Percentiles rank a stretch among this genome's conserved stretches.
phyloP scores from a whole-genome alignment of 1,140 invertebrate genomes.

The Bacillus rossius region DNA sequence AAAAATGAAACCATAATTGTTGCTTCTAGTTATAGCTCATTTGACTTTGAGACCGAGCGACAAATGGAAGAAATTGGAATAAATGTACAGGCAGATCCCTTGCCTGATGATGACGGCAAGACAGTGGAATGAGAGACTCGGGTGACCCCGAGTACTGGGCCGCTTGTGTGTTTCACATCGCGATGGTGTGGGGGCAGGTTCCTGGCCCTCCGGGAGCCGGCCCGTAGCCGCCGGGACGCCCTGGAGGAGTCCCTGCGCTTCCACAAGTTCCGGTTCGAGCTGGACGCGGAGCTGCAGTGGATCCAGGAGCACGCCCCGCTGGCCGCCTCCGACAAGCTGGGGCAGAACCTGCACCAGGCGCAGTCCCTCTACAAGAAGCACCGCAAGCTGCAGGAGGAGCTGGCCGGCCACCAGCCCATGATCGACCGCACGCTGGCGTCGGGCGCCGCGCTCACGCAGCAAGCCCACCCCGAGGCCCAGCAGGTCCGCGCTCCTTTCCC shows the following conservation, averaged over 20 bases:
- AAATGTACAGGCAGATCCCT: too few relatives aligned
- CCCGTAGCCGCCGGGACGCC: conserved; percentile 59
- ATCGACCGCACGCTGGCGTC: conserved; percentile 74
- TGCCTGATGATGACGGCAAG: too few relatives aligned
- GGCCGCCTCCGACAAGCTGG: conserved; percentile 67
- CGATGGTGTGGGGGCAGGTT: too few relatives aligned
- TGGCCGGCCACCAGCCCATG: conserved; percentile 71
- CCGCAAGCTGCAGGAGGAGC: conserved; percentile 83
- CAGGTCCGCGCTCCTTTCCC: conserved; percentile 46
- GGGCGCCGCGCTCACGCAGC: conserved; percentile 61
- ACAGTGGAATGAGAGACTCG: too few relatives aligned
- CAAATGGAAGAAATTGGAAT: too few relatives aligned
- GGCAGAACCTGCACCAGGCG: conserved; percentile 84
- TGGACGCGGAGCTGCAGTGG: conserved; percentile 93
- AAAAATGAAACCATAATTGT: too few relatives aligned
- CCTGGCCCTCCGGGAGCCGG: conserved; percentile 55
- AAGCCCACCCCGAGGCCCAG: conserved; percentile 68
- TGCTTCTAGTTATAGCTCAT: too few relatives aligned
- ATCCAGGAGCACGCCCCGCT: conserved; percentile 83
- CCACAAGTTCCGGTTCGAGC: conserved; percentile 92
- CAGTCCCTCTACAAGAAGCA: conserved; percentile 92
- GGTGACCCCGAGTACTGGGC: too few relatives aligned
- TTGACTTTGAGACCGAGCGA: too few relatives aligned
- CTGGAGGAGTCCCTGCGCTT: conserved; percentile 81
- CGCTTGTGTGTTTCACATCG: too few relatives aligned